phyloP scores from a whole-genome alignment of 2,113 vertebrate genomes.

The Scomber scombrus region DNA sequence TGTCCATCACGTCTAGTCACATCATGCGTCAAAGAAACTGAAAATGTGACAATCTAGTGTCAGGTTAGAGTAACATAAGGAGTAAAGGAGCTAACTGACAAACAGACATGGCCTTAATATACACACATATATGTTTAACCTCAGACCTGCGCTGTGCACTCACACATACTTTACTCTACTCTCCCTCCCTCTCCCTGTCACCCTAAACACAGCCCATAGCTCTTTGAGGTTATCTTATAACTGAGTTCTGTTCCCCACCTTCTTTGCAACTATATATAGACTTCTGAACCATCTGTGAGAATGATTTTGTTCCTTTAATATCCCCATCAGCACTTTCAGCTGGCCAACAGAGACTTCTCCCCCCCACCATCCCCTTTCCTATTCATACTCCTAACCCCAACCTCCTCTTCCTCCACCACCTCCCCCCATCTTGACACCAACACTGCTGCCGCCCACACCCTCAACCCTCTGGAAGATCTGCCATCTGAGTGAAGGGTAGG shows the following conservation, averaged over 20 bases:
- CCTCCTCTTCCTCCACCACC: slow-evolving; percentile 71
- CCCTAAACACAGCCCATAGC: slow-evolving; percentile 58
- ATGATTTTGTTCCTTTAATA: slow-evolving; percentile 90
- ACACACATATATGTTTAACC: slow-evolving; percentile 37
- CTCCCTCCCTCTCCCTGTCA: slow-evolving; percentile 13
- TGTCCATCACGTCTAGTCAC: slow-evolving; percentile 2
- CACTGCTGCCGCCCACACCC: slow-evolving; percentile 66
- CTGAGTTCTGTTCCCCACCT: slow-evolving; percentile 62
- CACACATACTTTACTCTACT: neutral
- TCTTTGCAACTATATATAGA: slow-evolving; percentile 90
- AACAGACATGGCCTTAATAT: slow-evolving; percentile 21
- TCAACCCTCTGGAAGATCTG: slow-evolving; percentile 72
- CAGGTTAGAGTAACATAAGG: slow-evolving; percentile 21
- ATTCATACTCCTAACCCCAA: slow-evolving; percentile 63
- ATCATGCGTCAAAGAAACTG: slow-evolving; percentile 38
- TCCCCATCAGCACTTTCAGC: slow-evolving; percentile 91
- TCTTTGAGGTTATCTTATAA: slow-evolving; percentile 77
- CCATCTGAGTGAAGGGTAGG: slow-evolving; percentile 74
- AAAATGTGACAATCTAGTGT: slow-evolving; percentile 66
- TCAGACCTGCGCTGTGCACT: slow-evolving; percentile 33
- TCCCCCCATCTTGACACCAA: slow-evolving; percentile 65
- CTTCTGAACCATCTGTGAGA: slow-evolving; percentile 89
- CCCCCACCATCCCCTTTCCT: slow-evolving; percentile 32
- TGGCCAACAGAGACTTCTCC: slow-evolving; percentile 81
- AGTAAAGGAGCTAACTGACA: slow-evolving; percentile 32